Conservation (phyloP, 2,797 vertebrate species). For the Crax fasciolata region DNA sequence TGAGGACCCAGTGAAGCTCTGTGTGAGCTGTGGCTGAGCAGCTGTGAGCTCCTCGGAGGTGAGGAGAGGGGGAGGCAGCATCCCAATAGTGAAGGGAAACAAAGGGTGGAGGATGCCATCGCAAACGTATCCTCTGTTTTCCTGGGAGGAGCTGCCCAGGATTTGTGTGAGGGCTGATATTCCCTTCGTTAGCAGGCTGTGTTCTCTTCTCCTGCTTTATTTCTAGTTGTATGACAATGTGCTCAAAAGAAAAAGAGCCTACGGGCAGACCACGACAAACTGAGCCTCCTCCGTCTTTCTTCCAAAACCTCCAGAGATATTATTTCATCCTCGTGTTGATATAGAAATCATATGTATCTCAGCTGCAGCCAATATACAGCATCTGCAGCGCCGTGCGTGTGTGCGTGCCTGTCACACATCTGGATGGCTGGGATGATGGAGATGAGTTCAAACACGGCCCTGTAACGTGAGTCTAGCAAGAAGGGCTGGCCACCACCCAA, state of each 20-base stretch:
- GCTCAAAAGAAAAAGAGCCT: not conserved
- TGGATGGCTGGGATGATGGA: not conserved
- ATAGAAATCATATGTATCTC: conserved; percentile 56
- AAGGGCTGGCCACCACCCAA: conserved; percentile 35
- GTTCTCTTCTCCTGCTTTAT: not conserved
- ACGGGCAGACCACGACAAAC: not conserved
- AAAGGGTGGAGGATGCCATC: not conserved
- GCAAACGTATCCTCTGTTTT: not conserved
- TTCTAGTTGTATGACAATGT: conserved; percentile 2
- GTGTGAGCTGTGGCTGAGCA: rapidly evolving
- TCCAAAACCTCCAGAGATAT: not conserved
- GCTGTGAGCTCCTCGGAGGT: not conserved
- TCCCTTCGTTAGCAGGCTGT: not conserved
- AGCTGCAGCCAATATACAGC: conserved; percentile 50
- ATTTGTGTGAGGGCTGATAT: not conserved
- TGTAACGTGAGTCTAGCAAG: not conserved
- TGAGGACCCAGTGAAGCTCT: not conserved
- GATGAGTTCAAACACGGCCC: not conserved
- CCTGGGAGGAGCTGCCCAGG: not conserved
- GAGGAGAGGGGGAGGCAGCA: rapidly evolving
- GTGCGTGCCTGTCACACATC: not conserved
- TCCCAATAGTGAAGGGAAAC: not conserved
- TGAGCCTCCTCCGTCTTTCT: not conserved
- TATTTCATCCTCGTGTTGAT: not conserved
- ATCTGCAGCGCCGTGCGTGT: not conserved